Base-by-base conservation (phyloP, 2,888 invertebrate species). In the Deroplatys truncata region DNA sequence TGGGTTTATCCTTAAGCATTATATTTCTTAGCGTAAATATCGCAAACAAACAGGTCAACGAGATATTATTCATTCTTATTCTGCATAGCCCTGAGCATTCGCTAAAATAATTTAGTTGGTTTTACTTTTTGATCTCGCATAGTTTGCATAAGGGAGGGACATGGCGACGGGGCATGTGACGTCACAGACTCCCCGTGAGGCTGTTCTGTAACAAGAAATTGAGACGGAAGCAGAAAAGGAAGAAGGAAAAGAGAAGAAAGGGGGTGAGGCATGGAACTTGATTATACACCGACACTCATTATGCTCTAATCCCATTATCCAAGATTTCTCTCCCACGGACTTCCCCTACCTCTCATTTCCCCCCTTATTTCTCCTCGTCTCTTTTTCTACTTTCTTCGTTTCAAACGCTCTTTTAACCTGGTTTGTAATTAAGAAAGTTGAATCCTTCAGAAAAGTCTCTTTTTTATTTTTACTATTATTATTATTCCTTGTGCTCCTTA, bases 351-450 rank as follows among this genome's bases (percentile, higher is more conserved):
- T 29, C 28, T 35, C 56, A 72, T 72, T 72, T 72, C 20, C 25
- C 56, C 25, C 56, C 56, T 72, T 72, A 72, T 72, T 72, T 72
- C 56, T 72, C 56, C 20, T 72, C 16, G 56, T 72, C 56, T 72
- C 56, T 72, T 72, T 72, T 72, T 72, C 56, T 72, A 25, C 56
- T 72, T 72, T 25, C 56, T 72, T 72, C 56, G 56, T 72, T 72
- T 72, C 28, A 82, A 31, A 28, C 29, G 88, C 20, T 88, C 85
- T 85, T 85, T 82, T 88, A 90, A 86, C 86, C 88, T 88, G 86
- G 85, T 90, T 90, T 88, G 88, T 90, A 90, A 90, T 90, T 90
- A 90, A 90, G 90, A 88, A 90, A 88, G 86, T 90, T 90, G 89
- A 88, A 90, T 84, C 49, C 43, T 89, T 84, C 56, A 72, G 56